A percentile compares a stretch with the other conserved stretches of the same genome.
These are phyloP conservation scores for Arion vulgaris DNA, from an alignment of 1,140 invertebrate genomes.

Conservation along the genomic window DNA sequence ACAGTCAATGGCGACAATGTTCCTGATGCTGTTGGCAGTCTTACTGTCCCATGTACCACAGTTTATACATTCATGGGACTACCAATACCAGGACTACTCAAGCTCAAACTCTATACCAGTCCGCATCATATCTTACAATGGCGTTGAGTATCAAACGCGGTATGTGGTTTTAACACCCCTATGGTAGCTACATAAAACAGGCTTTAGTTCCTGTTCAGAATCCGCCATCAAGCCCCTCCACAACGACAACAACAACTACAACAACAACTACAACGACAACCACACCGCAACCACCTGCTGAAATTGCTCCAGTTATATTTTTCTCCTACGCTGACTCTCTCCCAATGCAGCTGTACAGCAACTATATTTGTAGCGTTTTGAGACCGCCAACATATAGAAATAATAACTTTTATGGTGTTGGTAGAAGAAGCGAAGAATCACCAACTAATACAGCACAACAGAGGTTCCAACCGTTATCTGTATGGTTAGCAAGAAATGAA, in stretches of 20 bases:
- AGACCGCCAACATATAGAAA: background rate
- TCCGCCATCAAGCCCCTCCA: background rate
- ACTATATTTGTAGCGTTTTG: background rate
- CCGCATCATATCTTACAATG: background rate
- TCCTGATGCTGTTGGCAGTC: background rate
- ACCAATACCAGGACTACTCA: background rate
- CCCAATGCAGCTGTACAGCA: conserved; percentile 6
- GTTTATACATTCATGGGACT: background rate
- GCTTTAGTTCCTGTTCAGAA: background rate
- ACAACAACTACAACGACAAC: conserved; percentile 8
- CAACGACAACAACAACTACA: background rate
- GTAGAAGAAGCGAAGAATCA: background rate
- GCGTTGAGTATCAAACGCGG: background rate
- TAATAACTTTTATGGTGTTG: background rate
- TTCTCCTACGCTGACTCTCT: background rate
- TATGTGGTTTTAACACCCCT: background rate
- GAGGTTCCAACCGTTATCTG: background rate
- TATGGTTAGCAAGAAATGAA: background rate
- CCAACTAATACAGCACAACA: background rate
- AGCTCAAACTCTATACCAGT: background rate
- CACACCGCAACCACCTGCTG: no score
- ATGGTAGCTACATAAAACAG: background rate
- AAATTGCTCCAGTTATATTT: background rate
- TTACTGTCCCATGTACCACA: background rate
- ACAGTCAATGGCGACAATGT: background rate